phyloP scores from a whole-genome alignment of 2,888 invertebrate genomes.

The Drosophila diplacantha region DNA sequence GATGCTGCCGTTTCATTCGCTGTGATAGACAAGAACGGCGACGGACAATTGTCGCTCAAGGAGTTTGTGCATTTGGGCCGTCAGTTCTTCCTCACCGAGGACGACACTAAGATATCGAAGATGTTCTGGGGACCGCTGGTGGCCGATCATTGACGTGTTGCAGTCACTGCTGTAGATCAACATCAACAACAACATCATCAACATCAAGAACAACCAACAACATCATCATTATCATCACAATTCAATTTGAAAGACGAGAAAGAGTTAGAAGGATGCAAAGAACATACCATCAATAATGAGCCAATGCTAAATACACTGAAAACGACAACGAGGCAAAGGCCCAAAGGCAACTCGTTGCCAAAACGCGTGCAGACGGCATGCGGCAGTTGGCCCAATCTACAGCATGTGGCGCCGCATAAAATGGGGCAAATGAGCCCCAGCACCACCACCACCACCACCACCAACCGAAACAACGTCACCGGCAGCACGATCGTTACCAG shows the following conservation, averaged over 20 bases:
- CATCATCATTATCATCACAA: slow-evolving; percentile 10
- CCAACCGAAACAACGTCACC: slow-evolving; percentile 4
- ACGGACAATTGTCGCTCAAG: slow-evolving; percentile 86
- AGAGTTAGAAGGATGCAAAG: slow-evolving; percentile 9
- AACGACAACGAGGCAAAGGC: slow-evolving; percentile 23
- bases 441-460: slow-evolving; percentile 1
- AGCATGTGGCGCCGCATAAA: slow-evolving; percentile 65
- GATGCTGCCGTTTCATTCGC: slow-evolving; percentile 88
- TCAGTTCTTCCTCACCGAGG: slow-evolving; percentile 88
- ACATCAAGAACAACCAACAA: background rate
- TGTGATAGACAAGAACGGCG: slow-evolving; percentile 87
- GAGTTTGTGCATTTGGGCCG: slow-evolving; percentile 90
- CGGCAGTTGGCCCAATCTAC: slow-evolving; percentile 63
- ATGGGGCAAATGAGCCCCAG: slow-evolving; percentile 41
- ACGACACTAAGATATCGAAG: slow-evolving; percentile 86
- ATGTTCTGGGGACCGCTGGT: slow-evolving; percentile 91
- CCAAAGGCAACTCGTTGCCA: slow-evolving; percentile 34
- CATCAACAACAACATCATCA: slow-evolving; percentile 24
- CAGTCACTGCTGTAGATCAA: slow-evolving; percentile 66
- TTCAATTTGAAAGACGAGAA: slow-evolving; percentile 9
- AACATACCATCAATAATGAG: slow-evolving; percentile 23
- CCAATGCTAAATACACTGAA: slow-evolving; percentile 30
- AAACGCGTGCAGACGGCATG: slow-evolving; percentile 55
- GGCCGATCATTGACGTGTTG: slow-evolving; percentile 79
- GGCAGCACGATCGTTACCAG: slow-evolving; percentile 45